Base-by-base conservation (phyloP, 2,113 vertebrate species). In the Osmerus eperlanus region DNA sequence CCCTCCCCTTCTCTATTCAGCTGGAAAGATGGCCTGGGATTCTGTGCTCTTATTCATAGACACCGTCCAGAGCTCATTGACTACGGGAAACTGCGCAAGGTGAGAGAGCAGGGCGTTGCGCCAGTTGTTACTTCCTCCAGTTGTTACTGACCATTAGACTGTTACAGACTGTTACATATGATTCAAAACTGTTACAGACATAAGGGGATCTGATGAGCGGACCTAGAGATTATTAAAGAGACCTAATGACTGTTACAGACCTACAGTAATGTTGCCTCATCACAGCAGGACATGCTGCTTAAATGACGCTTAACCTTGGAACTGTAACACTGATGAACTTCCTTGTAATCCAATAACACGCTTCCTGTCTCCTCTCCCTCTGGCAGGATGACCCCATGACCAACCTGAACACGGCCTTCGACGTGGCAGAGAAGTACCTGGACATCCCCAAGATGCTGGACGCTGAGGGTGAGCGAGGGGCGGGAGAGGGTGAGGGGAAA, bases 61-160 rank as follows among this genome's bases (percentile, higher is more conserved):
- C 97, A 99, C 86, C 96, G 97, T 86, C 97, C 97, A 52, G 97
- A 99, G 74, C 95, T 99, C 85, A 99, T 99, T 0, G 97, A 99
- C 89, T 99, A 99, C 0, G 95, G 94, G 47, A 98, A 99, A 78
- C 93, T 99, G 75, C 94, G 97, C 80, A 99, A 99, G 96, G 97
- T 98, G 89, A 86, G 80, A 0, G 19, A 0, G 9, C 55, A 15
- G 19, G 14, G 13, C 23, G 55, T 56, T 16, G n/a, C 2, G 2
- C 29, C 15, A 23, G 62, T 2, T 41, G 2, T 13, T 19, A 18
- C 13, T 63, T 36, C 32, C 18, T 23, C 41, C 7, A 12, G 5
- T 47, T 47, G 41, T 47, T 12, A 47, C 41, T 9, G 41, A 2
- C 41, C 41, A 47, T 47, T 2, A 47, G 41, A 11, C 41, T 47